Evolutionary conservation across 2,797 vertebrate genomes (phyloP), one percentile per base, ranked within the genome.

Genomic region (Eulemur rubriventer): DNA sequence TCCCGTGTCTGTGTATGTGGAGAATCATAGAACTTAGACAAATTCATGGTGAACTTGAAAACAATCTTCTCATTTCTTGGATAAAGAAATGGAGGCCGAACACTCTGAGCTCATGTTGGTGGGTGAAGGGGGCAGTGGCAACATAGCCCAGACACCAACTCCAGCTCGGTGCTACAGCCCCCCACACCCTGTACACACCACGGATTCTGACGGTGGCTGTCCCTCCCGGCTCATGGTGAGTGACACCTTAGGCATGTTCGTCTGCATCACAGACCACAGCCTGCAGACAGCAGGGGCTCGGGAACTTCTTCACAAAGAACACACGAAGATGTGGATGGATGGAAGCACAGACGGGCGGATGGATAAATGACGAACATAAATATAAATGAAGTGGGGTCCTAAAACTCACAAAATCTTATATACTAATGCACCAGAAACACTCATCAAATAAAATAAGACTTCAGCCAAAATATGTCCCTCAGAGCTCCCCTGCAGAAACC

Each of bases 171-270:
- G 10, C 16, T 38, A 9, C 43, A 20, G 18, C 18, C 33, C 38
- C 4, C 33, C 7, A n/a, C 38, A 61, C 72, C 35, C 30, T 0
- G 0, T 0, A 38, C 38, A 3, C 30, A 46, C 20, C 4, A 1
- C 16, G 3, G 8, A 17, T n/a, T 57, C 52, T 59, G 18, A 52
- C 43, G 13, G 16, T 4, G 26, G 22, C 52, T 26, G 0, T 35
- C 59, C 46, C 20, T 52, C 22, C 48, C 2, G 4, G 17, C 5
- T 35, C 67, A 35, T 10, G 0, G 26, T 18, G 13, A 86, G 7
- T 22, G 1, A 4, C 14, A 28, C 2, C 35, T 73, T 22, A 50
- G 10, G 11, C 33, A 11, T 46, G 43, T 18, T 69, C 38, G 4
- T 67, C 46, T 2, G 6, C 20, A 35, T 14, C 26, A 7, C 33